phyloP scores from a whole-genome alignment of 2,888 invertebrate genomes.

The Atrina japonica region DNA sequence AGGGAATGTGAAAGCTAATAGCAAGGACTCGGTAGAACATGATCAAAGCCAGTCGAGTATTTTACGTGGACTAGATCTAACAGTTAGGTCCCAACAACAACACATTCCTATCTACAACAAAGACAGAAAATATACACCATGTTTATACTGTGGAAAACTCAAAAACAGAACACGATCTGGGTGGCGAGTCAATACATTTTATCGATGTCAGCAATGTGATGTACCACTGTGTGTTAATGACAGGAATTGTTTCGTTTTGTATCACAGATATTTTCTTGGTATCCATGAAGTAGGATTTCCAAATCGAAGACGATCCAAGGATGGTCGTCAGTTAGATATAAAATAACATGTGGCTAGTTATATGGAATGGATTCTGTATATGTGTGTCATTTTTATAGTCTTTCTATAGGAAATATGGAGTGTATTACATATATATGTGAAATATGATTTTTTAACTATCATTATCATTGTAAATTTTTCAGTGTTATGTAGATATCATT shows the following conservation, averaged over 20 bases:
- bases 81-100: slow-evolving; percentile 22
- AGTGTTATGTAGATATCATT: too few species aligned
- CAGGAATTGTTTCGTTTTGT: slow-evolving; percentile 33
- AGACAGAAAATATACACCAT: slow-evolving; percentile 35
- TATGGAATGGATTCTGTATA: background rate
- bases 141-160: slow-evolving; percentile 22
- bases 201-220: slow-evolving; percentile 31
- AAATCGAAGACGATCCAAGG: slow-evolving; percentile 2
- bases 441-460: too few species aligned
- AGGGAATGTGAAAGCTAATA: too few species aligned
- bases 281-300: slow-evolving; percentile 19
- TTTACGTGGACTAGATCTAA: slow-evolving; percentile 19
- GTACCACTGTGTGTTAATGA: slow-evolving; percentile 35
- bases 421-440: too few species aligned
- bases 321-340: slow-evolving; percentile 9
- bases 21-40: too few species aligned
- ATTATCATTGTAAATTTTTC: too few species aligned
- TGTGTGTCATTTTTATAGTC: too few species aligned
- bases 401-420: too few species aligned
- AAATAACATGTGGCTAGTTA: slow-evolving; percentile 7
- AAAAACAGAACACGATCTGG: slow-evolving; percentile 37
- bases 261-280: slow-evolving; percentile 25
- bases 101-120: slow-evolving; percentile 37
- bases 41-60: slow-evolving; percentile 1
- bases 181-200: slow-evolving; percentile 36